These are phyloP conservation scores for Sinohyriopsis cumingii DNA, from an alignment of 2,888 invertebrate species.

Conservation along the genomic window DNA sequence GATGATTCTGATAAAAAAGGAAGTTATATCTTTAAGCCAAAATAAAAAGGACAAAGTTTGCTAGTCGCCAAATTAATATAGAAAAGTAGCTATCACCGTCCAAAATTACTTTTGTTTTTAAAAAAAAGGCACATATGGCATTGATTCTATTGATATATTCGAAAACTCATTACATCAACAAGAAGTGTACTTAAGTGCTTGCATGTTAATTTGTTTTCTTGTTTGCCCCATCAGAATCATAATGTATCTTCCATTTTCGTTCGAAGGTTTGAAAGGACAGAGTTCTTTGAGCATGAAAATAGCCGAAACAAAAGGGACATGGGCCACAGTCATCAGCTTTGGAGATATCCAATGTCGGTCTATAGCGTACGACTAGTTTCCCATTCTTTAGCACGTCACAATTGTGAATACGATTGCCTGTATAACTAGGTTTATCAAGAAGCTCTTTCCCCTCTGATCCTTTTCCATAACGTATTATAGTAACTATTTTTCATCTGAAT, in stretches of 20 bases:
- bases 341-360: background rate
- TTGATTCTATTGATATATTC: too few relatives aligned
- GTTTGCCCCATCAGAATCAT: too few relatives aligned
- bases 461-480: background rate
- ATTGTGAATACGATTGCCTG: slow-evolving; percentile 7
- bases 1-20: too few relatives aligned
- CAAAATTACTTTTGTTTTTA: too few relatives aligned
- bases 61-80: too few relatives aligned
- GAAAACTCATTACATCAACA: too few relatives aligned
- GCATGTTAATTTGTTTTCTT: too few relatives aligned
- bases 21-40: too few relatives aligned
- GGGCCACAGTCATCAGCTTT: slow-evolving; percentile 3
- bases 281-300: background rate
- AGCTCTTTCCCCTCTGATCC: background rate
- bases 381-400: background rate
- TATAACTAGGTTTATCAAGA: slow-evolving; percentile 2
- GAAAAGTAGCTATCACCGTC: too few relatives aligned
- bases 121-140: too few relatives aligned
- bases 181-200: too few relatives aligned
- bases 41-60: too few relatives aligned
- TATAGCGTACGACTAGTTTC: background rate
- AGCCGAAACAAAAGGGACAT: slow-evolving; percentile 6
- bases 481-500: background rate
- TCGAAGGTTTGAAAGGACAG: background rate
- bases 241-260: background rate